phyloP scores from a whole-genome alignment of 2,888 invertebrate species.

The Synanthedon tipuliformis region DNA sequence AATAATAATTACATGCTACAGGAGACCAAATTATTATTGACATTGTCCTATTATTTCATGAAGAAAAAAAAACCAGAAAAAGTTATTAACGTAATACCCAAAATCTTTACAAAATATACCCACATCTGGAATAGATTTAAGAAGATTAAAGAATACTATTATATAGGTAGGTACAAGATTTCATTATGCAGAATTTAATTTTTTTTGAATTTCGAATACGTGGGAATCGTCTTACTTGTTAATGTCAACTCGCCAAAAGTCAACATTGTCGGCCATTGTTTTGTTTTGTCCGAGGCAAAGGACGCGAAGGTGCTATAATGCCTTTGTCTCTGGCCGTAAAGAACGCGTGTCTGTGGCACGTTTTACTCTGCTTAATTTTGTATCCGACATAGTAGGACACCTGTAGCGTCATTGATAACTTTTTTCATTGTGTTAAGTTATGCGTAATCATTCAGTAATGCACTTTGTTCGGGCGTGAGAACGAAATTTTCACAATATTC shows the following conservation, averaged over 20 bases:
- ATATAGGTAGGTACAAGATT: no score
- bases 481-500: constrained; percentile 5
- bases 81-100: no score
- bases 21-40: no score
- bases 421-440: neutral
- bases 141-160: constrained; percentile 4
- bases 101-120: no score
- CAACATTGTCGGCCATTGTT: constrained; percentile 18
- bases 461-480: constrained; percentile 27
- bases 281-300: constrained; percentile 25
- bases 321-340: constrained; percentile 61
- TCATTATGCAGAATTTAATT: neutral
- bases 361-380: constrained; percentile 46
- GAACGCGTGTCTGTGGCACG: constrained; percentile 56
- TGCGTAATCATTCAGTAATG: constrained; percentile 29
- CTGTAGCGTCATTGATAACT: constrained; percentile 44
- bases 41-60: no score
- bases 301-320: constrained; percentile 23
- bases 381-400: constrained; percentile 36
- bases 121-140: constrained; percentile 24
- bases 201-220: constrained; percentile 10
- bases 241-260: constrained; percentile 29
- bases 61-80: no score
- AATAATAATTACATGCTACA: no score
- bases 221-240: constrained; percentile 24